Evolutionary conservation across 2,113 vertebrate genomes (phyloP).

Genomic region (Probosciger aterrimus): DNA sequence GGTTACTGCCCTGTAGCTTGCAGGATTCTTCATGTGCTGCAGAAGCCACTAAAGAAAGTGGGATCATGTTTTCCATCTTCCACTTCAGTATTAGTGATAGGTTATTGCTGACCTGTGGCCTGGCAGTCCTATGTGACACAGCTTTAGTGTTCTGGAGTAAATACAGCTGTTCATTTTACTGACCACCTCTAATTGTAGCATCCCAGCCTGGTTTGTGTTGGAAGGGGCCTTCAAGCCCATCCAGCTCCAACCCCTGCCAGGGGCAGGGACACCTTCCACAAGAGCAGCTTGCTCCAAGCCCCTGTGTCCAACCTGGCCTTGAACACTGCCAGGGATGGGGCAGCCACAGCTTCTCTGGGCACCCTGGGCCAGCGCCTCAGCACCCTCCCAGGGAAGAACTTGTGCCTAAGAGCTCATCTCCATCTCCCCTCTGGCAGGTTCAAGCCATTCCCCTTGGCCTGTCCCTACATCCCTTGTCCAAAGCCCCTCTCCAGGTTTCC

Average conservation of each 20-base stretch:
- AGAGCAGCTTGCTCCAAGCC: too few species aligned
- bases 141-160: neutral
- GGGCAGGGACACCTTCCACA: too few species aligned
- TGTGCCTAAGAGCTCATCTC: too few species aligned
- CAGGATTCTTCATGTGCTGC: neutral
- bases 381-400: too few species aligned
- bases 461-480: too few species aligned
- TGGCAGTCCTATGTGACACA: neutral
- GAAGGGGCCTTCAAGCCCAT: neutral
- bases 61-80: neutral
- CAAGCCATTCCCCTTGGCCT: too few species aligned
- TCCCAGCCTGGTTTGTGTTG: neutral
- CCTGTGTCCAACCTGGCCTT: too few species aligned
- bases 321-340: too few species aligned
- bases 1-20: neutral
- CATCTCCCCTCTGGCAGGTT: too few species aligned
- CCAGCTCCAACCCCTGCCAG: fast-evolving
- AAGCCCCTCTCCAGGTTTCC: too few species aligned
- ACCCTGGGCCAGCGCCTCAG: too few species aligned
- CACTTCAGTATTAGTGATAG: fast-evolving
- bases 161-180: neutral
- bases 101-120: neutral
- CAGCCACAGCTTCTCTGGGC: too few species aligned
- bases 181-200: neutral
- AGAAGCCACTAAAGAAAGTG: neutral